Evolutionary conservation across 2,888 invertebrate species (phyloP), one percentile per base, ranked within the genome.

Genomic region (Erebia aethiops): DNA sequence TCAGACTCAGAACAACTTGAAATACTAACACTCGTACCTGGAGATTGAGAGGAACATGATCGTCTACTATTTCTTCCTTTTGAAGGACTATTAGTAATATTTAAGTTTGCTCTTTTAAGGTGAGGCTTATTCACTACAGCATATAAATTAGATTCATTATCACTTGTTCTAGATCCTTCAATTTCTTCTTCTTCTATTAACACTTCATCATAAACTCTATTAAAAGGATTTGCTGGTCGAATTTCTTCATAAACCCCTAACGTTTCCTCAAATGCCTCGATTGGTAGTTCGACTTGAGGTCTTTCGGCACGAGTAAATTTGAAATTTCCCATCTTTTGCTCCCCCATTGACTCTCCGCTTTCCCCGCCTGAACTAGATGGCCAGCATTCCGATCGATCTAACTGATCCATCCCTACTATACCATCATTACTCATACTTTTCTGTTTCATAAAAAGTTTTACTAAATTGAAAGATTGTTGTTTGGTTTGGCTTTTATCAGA

Each of bases 401-500:
- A 95, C 77, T 97, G 96, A 85, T 97, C 97, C 93, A 97, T 95
- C 69, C 95, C 95, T 79, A 95, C 94, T 79, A 95, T 96, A 71
- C 96, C 96, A 85, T 97, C 97, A 69, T 95, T 96, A 77, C 97
- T 97, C 91, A 95, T 95, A 85, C 97, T 97, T 86, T 97, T 97
- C 84, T 98, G 98, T 87, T 98, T 97, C 94, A 98, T 98, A 84
- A 98, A 98, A 76, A 98, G 93, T 87, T 97, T 97, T 58, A 98
- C 97, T 82, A 98, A 94, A 88, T 96, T 98, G 86, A 98, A 96
- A 77, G 96, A 95, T 81, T 95, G 95, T 74, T 96, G 95, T 75
- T 96, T 95, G 78, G 95, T 94, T 88, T 91, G 92, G 79, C 90
- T 94, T 85, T 92, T 93, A 63, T 93, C 93, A 46, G 91, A 87